These are phyloP conservation scores for Oxyura jamaicensis DNA, from an alignment of 2,113 vertebrate genomes.

Conservation along the genomic window DNA sequence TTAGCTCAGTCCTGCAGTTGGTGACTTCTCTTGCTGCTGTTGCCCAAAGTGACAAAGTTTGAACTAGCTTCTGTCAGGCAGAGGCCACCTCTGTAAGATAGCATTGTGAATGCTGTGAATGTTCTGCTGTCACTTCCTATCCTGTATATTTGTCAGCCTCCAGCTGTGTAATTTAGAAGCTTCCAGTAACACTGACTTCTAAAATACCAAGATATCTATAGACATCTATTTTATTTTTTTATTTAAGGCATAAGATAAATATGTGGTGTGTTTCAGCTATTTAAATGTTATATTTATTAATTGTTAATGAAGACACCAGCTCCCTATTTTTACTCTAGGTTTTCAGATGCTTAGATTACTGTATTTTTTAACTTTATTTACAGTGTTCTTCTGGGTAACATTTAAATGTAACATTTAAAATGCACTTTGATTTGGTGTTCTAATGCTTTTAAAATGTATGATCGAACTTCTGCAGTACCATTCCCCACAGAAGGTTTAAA, in stretches of 20 bases:
- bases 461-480: not conserved
- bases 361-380: conserved; percentile 43
- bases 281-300: conserved; percentile 70
- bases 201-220: not conserved
- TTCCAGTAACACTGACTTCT: conserved; percentile 14
- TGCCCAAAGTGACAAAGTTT: not conserved
- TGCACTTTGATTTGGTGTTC: not conserved
- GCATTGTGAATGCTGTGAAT: rapidly evolving
- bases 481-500: not conserved
- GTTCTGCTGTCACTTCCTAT: not conserved
- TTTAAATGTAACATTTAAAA: conserved; percentile 50
- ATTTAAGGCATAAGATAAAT: conserved; percentile 46
- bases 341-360: not conserved
- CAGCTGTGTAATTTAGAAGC: conserved; percentile 31
- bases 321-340: conserved; percentile 13
- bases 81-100: not conserved
- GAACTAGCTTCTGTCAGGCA: not conserved
- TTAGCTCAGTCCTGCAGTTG: not conserved
- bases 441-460: not conserved
- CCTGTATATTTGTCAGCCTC: conserved; percentile 2
- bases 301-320: conserved; percentile 12
- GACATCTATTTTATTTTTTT: conserved; percentile 38
- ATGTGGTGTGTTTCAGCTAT: conserved; percentile 29
- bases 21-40: not conserved
- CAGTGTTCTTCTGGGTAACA: not conserved